Base-by-base conservation (phyloP, 2,888 invertebrate species). In the Caenorhabditis zanzibari region DNA sequence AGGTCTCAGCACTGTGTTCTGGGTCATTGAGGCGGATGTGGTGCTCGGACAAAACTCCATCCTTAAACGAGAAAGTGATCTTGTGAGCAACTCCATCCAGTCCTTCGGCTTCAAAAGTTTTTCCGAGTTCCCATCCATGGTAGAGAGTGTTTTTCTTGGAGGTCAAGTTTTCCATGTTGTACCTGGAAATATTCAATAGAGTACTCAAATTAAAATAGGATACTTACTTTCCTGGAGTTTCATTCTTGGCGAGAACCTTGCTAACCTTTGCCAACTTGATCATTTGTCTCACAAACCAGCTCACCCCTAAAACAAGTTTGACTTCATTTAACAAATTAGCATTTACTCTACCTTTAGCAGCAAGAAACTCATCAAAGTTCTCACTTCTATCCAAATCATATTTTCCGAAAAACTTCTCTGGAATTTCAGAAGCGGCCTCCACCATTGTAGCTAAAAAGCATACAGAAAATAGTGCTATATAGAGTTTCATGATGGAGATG, bases 361-460 rank as follows among this genome's bases (percentile, higher is more conserved):
- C 76, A 19, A 92, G 81, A 68, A 89, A 92, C 79, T 92, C 92
- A 61, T 92, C 92, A 74, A 92, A 92, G 61, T 92, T 91, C 79
- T 92, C 92, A 69, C 89, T 90, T 47, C 75, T 79, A 56, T 92
- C 91, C 26, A 91, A 81, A 7, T 87, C 87, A 83, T 88, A 92
- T 16, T 79, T 80, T 19, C 92, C 92, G 38, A 91, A 87, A 74
- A 92, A 92, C 64, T 86, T 86, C 7, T 85, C 86, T 1, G 92
- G 92, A 54, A 92, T 82, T 52, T 76, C 68, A 9, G 81, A 75
- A 26, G 79, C 63, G 0, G 64, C 75, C 44, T 81, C 75, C 1
- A 72, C 66, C 80, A 80, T 83, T 22, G 59, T 64, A 5, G 71
- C 79, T 79, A 79, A 32, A 79, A 79, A 71, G 79, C 71, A 79